A percentile compares a stretch with the other conserved stretches of the same genome.
Evolutionary conservation across 2,113 vertebrate genomes (phyloP).

Genomic region (Podilymbus podiceps): DNA sequence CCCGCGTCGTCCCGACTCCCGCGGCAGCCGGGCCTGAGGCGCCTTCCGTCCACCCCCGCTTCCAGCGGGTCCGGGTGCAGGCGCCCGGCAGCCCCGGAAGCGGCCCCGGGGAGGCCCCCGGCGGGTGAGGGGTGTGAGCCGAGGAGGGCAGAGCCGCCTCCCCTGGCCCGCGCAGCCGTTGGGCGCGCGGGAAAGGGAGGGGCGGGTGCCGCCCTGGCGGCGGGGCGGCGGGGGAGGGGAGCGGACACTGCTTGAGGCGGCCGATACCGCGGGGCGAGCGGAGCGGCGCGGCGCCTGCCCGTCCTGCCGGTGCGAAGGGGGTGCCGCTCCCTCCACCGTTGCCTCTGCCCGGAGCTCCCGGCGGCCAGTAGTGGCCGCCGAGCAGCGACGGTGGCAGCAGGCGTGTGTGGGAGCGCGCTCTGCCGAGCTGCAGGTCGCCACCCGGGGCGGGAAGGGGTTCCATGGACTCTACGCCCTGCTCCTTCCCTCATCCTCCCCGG

Average conservation of each 20-base stretch:
- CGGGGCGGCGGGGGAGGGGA: neutral
- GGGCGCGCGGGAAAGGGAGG: neutral
- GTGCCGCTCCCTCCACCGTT: too few relatives aligned
- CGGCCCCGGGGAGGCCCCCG: too few relatives aligned
- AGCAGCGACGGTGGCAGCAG: neutral
- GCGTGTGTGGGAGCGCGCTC: neutral
- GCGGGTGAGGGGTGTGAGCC: neutral
- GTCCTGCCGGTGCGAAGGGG: neutral
- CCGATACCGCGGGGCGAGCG: neutral
- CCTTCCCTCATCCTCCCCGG: neutral
- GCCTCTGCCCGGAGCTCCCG: neutral
- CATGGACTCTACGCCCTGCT: accelerated
- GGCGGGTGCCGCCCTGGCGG: neutral
- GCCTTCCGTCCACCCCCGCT: too few relatives aligned
- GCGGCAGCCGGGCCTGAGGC: too few relatives aligned
- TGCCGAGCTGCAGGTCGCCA: neutral
- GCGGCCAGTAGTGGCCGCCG: too few relatives aligned
- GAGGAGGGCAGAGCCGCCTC: neutral
- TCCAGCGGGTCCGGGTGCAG: neutral
- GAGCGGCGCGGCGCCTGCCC: neutral
- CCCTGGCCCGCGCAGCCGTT: neutral
- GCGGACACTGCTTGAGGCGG: too few relatives aligned
- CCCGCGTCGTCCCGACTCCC: neutral
- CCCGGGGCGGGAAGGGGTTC: too few relatives aligned
- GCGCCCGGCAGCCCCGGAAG: too few relatives aligned